A percentile compares a stretch with the other conserved stretches of the same genome.
These are phyloP conservation scores for Chrysomallon squamiferum DNA, from an alignment of 1,140 invertebrate species.

Conservation along the genomic window DNA sequence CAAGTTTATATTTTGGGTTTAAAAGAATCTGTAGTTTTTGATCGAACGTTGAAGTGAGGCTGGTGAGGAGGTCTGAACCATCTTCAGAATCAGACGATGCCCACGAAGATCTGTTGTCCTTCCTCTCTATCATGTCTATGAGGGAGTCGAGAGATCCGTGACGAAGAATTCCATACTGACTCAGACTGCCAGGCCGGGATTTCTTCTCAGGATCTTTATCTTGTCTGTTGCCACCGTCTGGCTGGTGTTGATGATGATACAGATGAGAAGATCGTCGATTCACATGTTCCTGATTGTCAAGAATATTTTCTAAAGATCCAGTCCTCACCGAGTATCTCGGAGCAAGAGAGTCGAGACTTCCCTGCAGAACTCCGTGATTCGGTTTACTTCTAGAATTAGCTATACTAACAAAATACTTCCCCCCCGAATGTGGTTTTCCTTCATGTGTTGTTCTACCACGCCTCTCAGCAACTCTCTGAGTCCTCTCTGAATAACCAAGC, in stretches of 20 bases:
- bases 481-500: constrained; percentile 6
- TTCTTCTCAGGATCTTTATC: not conserved
- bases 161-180: constrained; percentile 34
- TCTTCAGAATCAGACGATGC: constrained; percentile 66
- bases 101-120: constrained; percentile 39
- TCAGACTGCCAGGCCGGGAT: constrained; percentile 9
- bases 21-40: constrained; percentile 73
- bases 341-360: constrained; percentile 26
- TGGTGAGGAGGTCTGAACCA: constrained; percentile 71
- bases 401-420: constrained; percentile 52
- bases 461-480: not conserved
- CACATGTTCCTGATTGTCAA: constrained; percentile 17
- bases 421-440: constrained; percentile 16
- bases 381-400: constrained; percentile 18
- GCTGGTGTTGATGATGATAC: constrained; percentile 11
- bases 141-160: constrained; percentile 73
- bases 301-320: constrained; percentile 39
- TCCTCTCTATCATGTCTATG: constrained; percentile 65
- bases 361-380: constrained; percentile 4
- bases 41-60: constrained; percentile 78
- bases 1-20: constrained; percentile 50
- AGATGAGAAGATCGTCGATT: constrained; percentile 1
- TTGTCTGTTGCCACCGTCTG: not conserved
- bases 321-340: constrained; percentile 24
- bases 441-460: not conserved